These are phyloP conservation scores for Philantomba maxwellii DNA, from an alignment of 2,113 vertebrate genomes.

Conservation along the genomic window DNA sequence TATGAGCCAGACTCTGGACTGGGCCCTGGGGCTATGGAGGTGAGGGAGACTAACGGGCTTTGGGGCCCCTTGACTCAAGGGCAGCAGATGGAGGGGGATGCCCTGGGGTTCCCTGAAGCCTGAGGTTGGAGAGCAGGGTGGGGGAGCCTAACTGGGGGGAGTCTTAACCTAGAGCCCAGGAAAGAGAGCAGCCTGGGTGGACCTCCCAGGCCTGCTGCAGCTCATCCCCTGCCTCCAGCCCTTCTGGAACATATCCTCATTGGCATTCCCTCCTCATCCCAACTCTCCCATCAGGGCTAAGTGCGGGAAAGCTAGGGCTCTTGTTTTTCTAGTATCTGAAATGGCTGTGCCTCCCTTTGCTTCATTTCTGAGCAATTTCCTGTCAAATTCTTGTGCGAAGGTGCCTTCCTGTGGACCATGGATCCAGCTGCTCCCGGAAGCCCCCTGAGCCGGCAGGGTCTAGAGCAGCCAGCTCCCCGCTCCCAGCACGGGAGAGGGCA, in stretches of 20 bases:
- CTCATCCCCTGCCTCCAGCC: background rate
- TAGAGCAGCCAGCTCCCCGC: accelerated
- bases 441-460: background rate
- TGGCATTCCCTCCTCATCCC: background rate
- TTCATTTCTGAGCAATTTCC: background rate
- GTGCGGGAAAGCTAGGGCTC: background rate
- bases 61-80: background rate
- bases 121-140: background rate
- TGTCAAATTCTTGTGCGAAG: background rate
- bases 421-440: background rate
- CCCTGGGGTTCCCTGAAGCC: background rate
- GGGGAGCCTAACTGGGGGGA: background rate
- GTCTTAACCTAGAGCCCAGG: accelerated
- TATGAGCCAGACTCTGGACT: background rate
- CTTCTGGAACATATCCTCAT: background rate
- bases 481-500: background rate
- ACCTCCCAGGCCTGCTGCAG: background rate
- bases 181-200: background rate
- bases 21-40: background rate
- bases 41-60: background rate
- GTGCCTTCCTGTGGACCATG: background rate
- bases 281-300: background rate
- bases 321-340: background rate
- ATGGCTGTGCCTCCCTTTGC: background rate
- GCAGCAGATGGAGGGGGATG: background rate